Evolutionary conservation across 2,113 vertebrate genomes (phyloP).

Genomic region (Sphyrna mokarran): DNA sequence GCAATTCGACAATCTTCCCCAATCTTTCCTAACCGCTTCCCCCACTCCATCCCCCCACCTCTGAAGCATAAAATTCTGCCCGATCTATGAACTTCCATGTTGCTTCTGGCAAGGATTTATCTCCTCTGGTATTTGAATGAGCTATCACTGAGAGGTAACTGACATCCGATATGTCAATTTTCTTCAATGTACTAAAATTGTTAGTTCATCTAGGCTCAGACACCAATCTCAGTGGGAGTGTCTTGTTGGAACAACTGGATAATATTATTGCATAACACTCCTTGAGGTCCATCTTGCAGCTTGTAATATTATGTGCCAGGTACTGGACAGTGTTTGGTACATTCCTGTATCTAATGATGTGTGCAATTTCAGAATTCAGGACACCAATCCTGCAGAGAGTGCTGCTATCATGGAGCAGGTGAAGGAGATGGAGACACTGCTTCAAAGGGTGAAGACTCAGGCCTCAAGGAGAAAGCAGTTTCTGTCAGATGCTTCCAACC

Average conservation of each 20-base stretch:
- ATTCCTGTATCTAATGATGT: background rate
- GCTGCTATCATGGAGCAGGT: conserved; percentile 64
- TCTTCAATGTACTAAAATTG: background rate
- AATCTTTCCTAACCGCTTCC: too few relatives aligned
- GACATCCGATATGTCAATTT: background rate
- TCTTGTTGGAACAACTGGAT: background rate
- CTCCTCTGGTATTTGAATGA: background rate
- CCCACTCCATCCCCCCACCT: too few relatives aligned
- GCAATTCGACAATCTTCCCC: too few relatives aligned
- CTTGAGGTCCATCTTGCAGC: background rate
- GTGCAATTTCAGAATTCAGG: conserved; percentile 57
- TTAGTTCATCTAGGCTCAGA: background rate
- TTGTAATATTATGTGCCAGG: background rate
- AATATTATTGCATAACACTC: background rate
- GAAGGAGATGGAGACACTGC: conserved; percentile 59
- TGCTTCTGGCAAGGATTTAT: background rate
- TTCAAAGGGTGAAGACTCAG: conserved; percentile 54
- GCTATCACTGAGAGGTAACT: background rate
- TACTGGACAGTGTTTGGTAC: background rate
- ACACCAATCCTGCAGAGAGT: conserved; percentile 67
- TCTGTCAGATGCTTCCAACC: conserved; percentile 50
- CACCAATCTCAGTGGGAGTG: background rate
- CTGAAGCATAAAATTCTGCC: too few relatives aligned
- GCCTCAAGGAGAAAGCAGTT: conserved; percentile 44
- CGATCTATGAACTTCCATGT: background rate